These are phyloP conservation scores for Neodiprion pinetum DNA, from an alignment of 1,140 invertebrate genomes.

Conservation along the genomic window DNA sequence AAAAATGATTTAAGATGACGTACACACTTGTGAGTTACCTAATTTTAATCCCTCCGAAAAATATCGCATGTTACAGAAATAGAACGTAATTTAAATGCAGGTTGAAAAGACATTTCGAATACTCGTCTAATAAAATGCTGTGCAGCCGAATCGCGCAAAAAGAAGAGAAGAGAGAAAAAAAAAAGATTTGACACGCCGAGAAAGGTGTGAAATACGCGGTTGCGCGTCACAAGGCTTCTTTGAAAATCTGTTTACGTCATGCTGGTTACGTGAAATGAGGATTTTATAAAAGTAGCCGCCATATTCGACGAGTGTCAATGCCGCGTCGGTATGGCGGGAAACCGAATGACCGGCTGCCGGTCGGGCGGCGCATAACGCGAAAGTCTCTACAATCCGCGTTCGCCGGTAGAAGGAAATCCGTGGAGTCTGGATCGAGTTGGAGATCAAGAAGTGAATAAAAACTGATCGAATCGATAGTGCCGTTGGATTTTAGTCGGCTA, in stretches of 20 bases:
- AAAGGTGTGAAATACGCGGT: neutral
- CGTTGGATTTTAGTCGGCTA: no score
- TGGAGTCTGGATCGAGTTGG: constrained; percentile 32
- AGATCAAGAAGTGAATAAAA: constrained; percentile 26
- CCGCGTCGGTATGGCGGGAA: neutral
- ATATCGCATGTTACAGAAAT: no score
- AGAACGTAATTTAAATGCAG: no score
- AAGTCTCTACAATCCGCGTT: constrained; percentile 30
- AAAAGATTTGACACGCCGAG: neutral
- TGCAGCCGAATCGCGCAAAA: no score
- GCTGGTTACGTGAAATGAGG: constrained; percentile 5
- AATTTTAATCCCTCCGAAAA: no score
- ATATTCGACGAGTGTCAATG: neutral
- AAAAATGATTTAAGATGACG: no score
- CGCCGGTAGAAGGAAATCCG: constrained; percentile 55
- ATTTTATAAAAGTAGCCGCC: neutral
- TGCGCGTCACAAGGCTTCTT: neutral
- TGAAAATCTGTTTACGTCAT: constrained; percentile 5
- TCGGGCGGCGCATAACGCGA: neutral
- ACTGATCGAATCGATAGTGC: neutral
- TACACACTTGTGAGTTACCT: no score
- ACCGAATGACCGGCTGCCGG: neutral
- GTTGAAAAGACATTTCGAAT: no score
- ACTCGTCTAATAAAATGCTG: no score
- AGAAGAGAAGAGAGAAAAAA: no score